A percentile compares a stretch with the other conserved stretches of the same genome.
Evolutionary conservation across 1,140 invertebrate genomes (phyloP).

Genomic region (Ditylenchus dipsaci): DNA sequence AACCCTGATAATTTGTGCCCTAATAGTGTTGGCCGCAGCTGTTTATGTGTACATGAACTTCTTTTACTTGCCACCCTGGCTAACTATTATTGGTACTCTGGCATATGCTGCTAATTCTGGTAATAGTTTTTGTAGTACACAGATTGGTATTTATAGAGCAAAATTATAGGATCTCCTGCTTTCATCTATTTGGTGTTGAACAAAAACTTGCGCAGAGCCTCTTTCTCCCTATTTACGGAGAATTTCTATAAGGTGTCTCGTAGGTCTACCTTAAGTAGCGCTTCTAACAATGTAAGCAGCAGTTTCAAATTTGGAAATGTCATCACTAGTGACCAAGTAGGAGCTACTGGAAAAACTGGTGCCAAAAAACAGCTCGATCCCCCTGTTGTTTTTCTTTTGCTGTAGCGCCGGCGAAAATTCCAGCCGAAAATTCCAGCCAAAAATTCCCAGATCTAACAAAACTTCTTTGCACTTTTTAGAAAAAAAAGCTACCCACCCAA

Average conservation of each 20-base stretch:
- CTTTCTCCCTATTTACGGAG: not conserved
- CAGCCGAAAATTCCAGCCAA: no score
- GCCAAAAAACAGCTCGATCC: no score
- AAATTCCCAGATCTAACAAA: no score
- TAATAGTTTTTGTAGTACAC: not conserved
- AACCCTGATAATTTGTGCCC: constrained; percentile 15
- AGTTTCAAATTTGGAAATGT: no score
- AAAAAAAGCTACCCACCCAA: no score
- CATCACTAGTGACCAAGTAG: no score
- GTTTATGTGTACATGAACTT: constrained; percentile 27
- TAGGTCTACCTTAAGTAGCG: no score
- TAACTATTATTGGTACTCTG: constrained; percentile 36
- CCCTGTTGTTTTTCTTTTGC: no score
- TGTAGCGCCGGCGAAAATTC: no score
- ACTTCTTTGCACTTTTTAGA: no score
- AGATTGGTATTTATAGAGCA: not conserved
- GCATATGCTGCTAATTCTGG: constrained; percentile 49
- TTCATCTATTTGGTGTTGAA: not conserved
- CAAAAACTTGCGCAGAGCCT: not conserved
- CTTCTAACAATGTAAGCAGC: no score
- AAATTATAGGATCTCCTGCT: not conserved
- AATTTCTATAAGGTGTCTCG: not conserved
- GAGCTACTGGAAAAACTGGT: no score
- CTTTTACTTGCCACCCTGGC: constrained; percentile 1
- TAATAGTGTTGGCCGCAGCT: not conserved